Base-by-base conservation (phyloP, 2,797 vertebrate genomes). In the Podarcis siculus region DNA sequence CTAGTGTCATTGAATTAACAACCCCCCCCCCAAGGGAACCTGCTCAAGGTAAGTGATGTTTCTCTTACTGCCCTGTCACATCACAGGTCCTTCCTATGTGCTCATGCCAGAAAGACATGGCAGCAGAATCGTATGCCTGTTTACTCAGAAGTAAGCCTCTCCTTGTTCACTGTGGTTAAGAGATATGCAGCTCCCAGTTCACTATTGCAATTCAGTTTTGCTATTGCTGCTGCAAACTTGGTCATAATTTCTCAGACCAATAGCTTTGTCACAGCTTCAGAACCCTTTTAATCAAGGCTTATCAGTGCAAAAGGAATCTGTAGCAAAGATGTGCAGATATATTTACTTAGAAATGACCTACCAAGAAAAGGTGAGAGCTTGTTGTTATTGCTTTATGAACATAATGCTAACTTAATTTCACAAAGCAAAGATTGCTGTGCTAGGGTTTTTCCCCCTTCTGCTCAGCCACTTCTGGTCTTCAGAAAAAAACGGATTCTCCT, bases 381-480 rank as follows among this genome's bases (percentile, higher is more conserved):
- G 73, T 77, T 42, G n/a, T 25, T 80, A 49, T 45, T 23, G 0
- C 1, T 25, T 77, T 84, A 23, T 32, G 64, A 80, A 79, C 45
- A 45, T 78, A 88, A 64, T 1, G 23, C 55, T 55, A 82, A 4
- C 61, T 45, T 80, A 45, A 21, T 85, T 84, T 90, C 75, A 77
- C 64, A 75, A 21, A 2, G 0, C 55, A 10, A 80, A 92, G 58
- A 12, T 55, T 69, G 8, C 69, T 78, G 32, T 84, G 79, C 80
- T 87, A 5, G 37, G 1, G 45, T 83, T 49, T 25, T 9, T 12
- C 1, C 15, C 61, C 71, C 87, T 87, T 91, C 49, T 37, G 32
- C 21, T 84, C 39, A 23, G 77, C 64, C 35, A 45, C 90, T 94
- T 91, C 76, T 92, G 90, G n/a, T 90, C 91, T 95, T 92, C 94